Conservation (phyloP, 2,888 invertebrate genomes). For the Cosmia trapezina region DNA sequence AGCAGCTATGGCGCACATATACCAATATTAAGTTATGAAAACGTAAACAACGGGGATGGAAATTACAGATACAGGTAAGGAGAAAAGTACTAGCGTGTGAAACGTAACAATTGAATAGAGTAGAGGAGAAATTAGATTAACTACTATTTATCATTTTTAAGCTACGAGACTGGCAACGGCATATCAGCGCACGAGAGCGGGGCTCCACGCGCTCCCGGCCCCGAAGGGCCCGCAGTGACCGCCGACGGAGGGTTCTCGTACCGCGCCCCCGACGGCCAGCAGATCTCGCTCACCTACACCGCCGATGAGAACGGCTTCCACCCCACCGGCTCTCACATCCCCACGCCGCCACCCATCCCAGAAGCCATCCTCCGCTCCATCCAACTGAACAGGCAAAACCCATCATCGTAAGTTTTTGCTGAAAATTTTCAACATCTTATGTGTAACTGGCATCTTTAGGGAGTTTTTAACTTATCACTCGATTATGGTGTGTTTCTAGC, state of each 20-base stretch:
- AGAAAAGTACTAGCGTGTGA: not conserved
- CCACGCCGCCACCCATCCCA: slow-evolving; percentile 90
- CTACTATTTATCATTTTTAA: too few species aligned
- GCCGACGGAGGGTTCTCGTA: slow-evolving; percentile 92
- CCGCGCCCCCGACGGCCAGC: slow-evolving; percentile 91
- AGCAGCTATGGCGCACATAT: slow-evolving; percentile 78
- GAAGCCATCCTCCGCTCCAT: slow-evolving; percentile 88
- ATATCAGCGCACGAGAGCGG: slow-evolving; percentile 90
- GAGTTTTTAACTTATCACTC: not conserved
- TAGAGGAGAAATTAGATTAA: too few species aligned
- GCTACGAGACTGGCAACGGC: slow-evolving; percentile 91
- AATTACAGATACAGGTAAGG: slow-evolving; percentile 91
- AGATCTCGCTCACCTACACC: slow-evolving; percentile 91
- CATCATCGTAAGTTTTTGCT: slow-evolving; percentile 72
- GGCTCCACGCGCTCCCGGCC: slow-evolving; percentile 86
- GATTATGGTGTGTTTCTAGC: not conserved
- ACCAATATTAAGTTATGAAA: slow-evolving; percentile 91
- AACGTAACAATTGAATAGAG: too few species aligned
- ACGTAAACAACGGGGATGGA: slow-evolving; percentile 91
- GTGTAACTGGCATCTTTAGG: not conserved
- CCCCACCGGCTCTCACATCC: slow-evolving; percentile 90
- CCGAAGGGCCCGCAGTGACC: slow-evolving; percentile 85
- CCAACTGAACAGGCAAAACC: slow-evolving; percentile 79
- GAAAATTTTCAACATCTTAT: not conserved
- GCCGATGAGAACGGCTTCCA: slow-evolving; percentile 93